Conservation (phyloP, 2,113 vertebrate species). For the Cromileptes altivelis region DNA sequence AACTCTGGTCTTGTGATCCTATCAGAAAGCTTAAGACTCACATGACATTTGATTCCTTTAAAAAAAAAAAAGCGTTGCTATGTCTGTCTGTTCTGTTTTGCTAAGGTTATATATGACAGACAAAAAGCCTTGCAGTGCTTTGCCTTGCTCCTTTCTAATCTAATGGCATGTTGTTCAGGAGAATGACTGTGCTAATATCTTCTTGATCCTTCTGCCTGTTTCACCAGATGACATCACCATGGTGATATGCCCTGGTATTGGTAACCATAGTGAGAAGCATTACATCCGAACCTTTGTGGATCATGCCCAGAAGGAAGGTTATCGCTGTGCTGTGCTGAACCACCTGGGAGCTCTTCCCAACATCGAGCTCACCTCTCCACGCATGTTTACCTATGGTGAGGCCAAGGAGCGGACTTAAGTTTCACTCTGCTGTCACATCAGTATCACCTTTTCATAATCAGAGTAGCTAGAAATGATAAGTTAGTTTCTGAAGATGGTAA, state of each 20-base stretch:
- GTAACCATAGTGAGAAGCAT: conserved; percentile 99
- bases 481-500: neutral
- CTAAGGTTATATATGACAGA: conserved; percentile 16
- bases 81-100: conserved; percentile 37
- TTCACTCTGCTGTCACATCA: neutral
- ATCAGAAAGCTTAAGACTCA: conserved; percentile 29
- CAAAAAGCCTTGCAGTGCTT: conserved; percentile 12
- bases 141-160: neutral
- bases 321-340: conserved; percentile 96
- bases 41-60: conserved; percentile 1
- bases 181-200: conserved; percentile 5
- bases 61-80: neutral
- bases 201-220: conserved; percentile 37
- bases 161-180: neutral
- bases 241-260: conserved; percentile 99
- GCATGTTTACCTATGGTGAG: conserved; percentile 99
- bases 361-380: conserved; percentile 97
- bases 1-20: conserved; percentile 17
- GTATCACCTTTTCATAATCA: neutral
- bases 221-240: conserved; percentile 95
- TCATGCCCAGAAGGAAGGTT: conserved; percentile 95
- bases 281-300: conserved; percentile 99
- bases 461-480: neutral
- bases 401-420: neutral
- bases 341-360: conserved; percentile 96